phyloP scores from a whole-genome alignment of 1,140 invertebrate species.

The Zaprionus africanus region DNA sequence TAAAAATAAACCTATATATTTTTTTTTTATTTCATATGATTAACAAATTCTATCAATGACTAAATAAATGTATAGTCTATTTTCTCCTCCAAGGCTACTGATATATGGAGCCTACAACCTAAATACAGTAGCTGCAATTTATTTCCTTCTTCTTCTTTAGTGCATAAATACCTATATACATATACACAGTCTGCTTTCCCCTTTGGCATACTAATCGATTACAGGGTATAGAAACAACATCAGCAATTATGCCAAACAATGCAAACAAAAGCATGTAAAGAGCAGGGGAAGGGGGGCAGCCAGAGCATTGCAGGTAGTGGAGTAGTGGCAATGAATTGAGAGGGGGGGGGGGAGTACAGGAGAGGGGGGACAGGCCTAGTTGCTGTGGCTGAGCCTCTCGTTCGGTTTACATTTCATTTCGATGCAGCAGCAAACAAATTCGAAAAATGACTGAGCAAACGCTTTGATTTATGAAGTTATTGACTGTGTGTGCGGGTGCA shows the following conservation, averaged over 20 bases:
- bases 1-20: too few relatives aligned
- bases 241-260: conserved; percentile 12
- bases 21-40: too few relatives aligned
- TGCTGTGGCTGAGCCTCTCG: conserved; percentile 5
- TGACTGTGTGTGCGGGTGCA: conserved; percentile 32
- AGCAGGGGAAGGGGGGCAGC: not conserved
- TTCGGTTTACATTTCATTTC: conserved; percentile 60
- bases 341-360: not conserved
- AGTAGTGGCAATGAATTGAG: too few relatives aligned
- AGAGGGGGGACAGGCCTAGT: not conserved
- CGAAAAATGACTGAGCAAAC: conserved; percentile 81
- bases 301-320: not conserved
- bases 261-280: too few relatives aligned
- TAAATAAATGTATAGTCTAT: too few relatives aligned
- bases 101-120: not conserved
- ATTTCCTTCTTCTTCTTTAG: not conserved
- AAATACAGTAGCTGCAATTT: too few relatives aligned
- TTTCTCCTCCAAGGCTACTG: too few relatives aligned
- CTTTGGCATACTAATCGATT: not conserved
- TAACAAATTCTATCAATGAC: too few relatives aligned
- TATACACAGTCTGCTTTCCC: not conserved
- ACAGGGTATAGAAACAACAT: conserved; percentile 14
- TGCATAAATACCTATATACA: not conserved
- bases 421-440: conserved; percentile 74
- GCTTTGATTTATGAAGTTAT: conserved; percentile 81